These are phyloP conservation scores for Loris lydekkerianus DNA, from an alignment of 2,797 vertebrate species.

Conservation along the genomic window DNA sequence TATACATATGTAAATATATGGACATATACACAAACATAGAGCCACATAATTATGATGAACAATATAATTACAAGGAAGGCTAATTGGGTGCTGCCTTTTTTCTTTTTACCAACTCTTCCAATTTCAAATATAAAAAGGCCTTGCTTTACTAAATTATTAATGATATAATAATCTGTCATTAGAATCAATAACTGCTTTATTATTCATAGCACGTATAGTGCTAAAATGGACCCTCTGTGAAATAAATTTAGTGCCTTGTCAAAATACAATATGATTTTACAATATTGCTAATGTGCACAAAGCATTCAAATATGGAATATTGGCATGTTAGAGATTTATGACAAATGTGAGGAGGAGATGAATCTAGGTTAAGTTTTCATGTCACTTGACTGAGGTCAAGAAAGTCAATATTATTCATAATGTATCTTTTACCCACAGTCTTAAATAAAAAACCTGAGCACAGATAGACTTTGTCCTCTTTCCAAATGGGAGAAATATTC, in stretches of 20 bases:
- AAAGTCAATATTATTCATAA: constrained; percentile 85
- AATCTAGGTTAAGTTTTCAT: constrained; percentile 79
- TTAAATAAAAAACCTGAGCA: constrained; percentile 71
- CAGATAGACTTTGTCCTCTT: background rate
- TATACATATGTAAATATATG: constrained; percentile 19
- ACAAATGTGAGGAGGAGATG: constrained; percentile 79
- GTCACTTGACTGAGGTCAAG: constrained; percentile 79
- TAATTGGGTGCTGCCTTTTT: constrained; percentile 66
- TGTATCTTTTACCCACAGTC: constrained; percentile 68
- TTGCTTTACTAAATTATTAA: constrained; percentile 80
- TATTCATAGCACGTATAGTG: constrained; percentile 82
- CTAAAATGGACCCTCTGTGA: constrained; percentile 80
- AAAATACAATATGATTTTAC: constrained; percentile 84
- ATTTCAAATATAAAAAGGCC: constrained; percentile 71
- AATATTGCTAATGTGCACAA: constrained; percentile 85
- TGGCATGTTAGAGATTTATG: constrained; percentile 85
- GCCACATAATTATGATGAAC: constrained; percentile 81
- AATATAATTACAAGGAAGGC: constrained; percentile 72
- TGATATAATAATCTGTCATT: constrained; percentile 85
- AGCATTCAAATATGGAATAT: constrained; percentile 85
- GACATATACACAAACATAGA: too few relatives aligned
- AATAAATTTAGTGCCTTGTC: constrained; percentile 84
- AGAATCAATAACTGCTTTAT: constrained; percentile 87
- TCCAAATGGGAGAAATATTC: background rate
- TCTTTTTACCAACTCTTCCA: constrained; percentile 72